Evolutionary conservation across 2,113 vertebrate genomes (phyloP).

Genomic region (Phodopus roborovskii): DNA sequence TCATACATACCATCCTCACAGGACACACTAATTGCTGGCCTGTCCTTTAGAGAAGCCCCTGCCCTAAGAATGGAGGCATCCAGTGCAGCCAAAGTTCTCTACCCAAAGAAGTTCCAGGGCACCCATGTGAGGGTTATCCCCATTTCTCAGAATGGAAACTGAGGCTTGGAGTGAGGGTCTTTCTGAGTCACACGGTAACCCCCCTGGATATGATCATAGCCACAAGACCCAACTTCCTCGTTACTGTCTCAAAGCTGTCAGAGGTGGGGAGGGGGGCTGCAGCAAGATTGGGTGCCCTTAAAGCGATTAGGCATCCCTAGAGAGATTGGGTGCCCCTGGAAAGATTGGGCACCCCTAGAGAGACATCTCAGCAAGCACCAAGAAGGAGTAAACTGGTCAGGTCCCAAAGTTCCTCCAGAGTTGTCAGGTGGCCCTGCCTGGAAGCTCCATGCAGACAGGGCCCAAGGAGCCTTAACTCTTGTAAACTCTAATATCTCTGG

Average conservation of each 20-base stretch:
- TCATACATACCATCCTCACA: rapidly evolving
- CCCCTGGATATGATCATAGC: neutral
- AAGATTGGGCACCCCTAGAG: too few relatives aligned
- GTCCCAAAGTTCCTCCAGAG: neutral
- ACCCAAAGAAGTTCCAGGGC: neutral
- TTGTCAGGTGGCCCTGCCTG: too few relatives aligned
- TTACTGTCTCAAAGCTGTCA: neutral
- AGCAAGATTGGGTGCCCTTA: too few relatives aligned
- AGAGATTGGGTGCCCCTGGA: too few relatives aligned
- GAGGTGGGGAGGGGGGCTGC: rapidly evolving
- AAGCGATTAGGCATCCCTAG: too few relatives aligned
- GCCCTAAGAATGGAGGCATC: neutral
- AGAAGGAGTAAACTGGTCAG: too few relatives aligned
- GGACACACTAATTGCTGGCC: neutral
- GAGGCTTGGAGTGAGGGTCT: neutral
- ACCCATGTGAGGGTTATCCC: neutral
- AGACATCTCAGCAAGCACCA: neutral
- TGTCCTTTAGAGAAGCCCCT: neutral
- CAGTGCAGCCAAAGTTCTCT: neutral
- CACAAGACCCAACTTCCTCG: neutral
- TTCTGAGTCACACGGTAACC: neutral
- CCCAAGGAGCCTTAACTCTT: neutral
- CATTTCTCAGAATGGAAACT: neutral
- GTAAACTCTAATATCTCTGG: neutral
- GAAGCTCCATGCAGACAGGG: too few relatives aligned